These are phyloP conservation scores for Drosophila nannoptera DNA, from an alignment of 1,140 invertebrate species.

Conservation along the genomic window DNA sequence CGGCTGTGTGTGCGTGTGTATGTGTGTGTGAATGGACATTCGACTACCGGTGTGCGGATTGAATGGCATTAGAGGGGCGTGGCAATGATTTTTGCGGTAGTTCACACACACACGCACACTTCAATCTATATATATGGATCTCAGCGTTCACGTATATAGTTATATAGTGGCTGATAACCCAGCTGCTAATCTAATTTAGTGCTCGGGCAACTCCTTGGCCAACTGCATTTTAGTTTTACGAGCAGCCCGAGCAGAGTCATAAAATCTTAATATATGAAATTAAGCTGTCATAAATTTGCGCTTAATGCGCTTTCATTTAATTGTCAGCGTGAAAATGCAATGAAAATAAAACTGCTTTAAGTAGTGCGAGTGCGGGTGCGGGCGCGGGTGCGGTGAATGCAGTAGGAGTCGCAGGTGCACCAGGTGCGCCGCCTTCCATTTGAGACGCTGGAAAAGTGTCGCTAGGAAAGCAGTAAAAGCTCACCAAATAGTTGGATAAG, in stretches of 20 bases:
- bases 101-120: slow-evolving; percentile 10
- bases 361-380: not conserved
- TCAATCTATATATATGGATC: not conserved
- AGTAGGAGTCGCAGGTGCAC: slow-evolving; percentile 45
- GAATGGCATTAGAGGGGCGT: slow-evolving; percentile 41
- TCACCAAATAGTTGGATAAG: not conserved
- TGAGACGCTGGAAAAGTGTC: slow-evolving; percentile 22
- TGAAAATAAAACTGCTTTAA: slow-evolving; percentile 64
- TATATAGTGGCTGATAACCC: slow-evolving; percentile 52
- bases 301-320: slow-evolving; percentile 77
- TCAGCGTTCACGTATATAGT: not conserved
- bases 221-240: slow-evolving; percentile 42
- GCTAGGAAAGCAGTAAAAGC: slow-evolving; percentile 48
- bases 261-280: slow-evolving; percentile 78
- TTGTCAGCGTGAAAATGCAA: slow-evolving; percentile 66
- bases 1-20: slow-evolving; percentile 17
- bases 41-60: slow-evolving; percentile 61
- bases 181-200: slow-evolving; percentile 54
- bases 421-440: not conserved
- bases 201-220: not conserved
- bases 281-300: slow-evolving; percentile 76
- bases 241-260: slow-evolving; percentile 36
- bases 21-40: slow-evolving; percentile 40
- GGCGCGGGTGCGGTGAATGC: not conserved
- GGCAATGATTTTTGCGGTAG: slow-evolving; percentile 38